Evolutionary conservation across 2,888 invertebrate species (phyloP), one percentile per base, ranked within the genome.

Genomic region (Diarsia rubi): DNA sequence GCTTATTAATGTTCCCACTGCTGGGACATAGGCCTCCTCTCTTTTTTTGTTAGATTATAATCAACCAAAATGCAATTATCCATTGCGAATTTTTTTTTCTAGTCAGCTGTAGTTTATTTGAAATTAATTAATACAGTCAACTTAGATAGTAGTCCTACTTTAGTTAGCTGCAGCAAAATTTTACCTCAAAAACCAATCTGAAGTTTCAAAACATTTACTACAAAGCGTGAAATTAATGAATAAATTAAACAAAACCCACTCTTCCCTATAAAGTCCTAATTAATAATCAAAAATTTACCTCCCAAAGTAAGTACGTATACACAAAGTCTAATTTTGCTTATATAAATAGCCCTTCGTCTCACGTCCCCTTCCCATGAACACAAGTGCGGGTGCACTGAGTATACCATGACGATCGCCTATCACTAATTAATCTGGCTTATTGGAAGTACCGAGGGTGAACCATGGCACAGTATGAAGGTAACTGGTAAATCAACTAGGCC

Each of bases 361-460:
- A 74, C 81, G 79, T 87, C 85, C 87, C 87, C 87, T 88, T 80
- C 83, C 72, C 82, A 84, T 85, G 73, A 67, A 81, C 79, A 78
- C 83, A 87, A 89, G 89, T 90, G 88, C 86, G 85, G 81, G 80
- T 76, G 74, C 70, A 79, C 54, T 14, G 24, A 14, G 54, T 24
- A 54, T 75, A 79, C 88, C 91, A 90, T 92, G 89, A 91, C 93
- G 91, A 92, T 93, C 93, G 84, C 85, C 89, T 92, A 91, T 89
- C 89, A 90, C 91, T 93, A 94, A 95, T 95, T 94, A 94, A 94
- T 93, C 91, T 90, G 89, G 85, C 87, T 91, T 79, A 83, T 85
- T 66, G 65, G 69, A 59, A 21, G 60, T 37, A 68, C 27, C 31
- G 47, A 79, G 83, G 72, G 88, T 83, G 87, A 71, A 77, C 71